A percentile compares a stretch with the other conserved stretches of the same genome.
These are phyloP conservation scores for Microctenopoma lineatum DNA, from an alignment of 2,797 vertebrate genomes.

Conservation along the genomic window DNA sequence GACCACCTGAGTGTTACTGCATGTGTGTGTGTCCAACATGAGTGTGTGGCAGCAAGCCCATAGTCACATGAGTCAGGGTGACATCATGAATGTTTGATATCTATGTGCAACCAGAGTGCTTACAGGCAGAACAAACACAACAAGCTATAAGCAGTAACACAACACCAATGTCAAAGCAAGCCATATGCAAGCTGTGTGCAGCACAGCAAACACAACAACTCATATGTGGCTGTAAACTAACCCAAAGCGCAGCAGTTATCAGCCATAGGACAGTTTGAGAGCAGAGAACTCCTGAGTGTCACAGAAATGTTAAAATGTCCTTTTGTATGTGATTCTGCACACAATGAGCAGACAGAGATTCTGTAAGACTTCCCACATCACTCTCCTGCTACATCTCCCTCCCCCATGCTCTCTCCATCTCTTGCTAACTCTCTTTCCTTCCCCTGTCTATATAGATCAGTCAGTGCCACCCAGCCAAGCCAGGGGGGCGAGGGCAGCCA, in stretches of 20 bases:
- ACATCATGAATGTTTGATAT: slow-evolving; percentile 68
- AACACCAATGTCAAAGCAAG: slow-evolving; percentile 13
- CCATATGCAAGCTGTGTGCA: neutral
- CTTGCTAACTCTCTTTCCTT: slow-evolving; percentile 51
- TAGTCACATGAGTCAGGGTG: slow-evolving; percentile 68
- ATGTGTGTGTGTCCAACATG: slow-evolving; percentile 38
- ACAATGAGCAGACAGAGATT: slow-evolving; percentile 39
- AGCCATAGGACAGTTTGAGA: slow-evolving; percentile 27
- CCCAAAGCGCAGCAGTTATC: slow-evolving; percentile 1
- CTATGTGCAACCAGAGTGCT: slow-evolving; percentile 29
- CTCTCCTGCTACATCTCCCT: slow-evolving; percentile 41
- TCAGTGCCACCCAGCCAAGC: slow-evolving; percentile 65
- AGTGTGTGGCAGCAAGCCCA: slow-evolving; percentile 50
- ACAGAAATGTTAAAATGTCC: slow-evolving; percentile 37
- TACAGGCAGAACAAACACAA: slow-evolving; percentile 37
- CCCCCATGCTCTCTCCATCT: slow-evolving; percentile 47
- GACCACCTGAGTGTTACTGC: slow-evolving; percentile 28
- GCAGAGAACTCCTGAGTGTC: slow-evolving; percentile 21
- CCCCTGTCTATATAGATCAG: slow-evolving; percentile 71
- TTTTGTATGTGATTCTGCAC: slow-evolving; percentile 42
- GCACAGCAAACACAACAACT: neutral
- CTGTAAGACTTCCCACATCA: slow-evolving; percentile 44
- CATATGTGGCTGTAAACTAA: slow-evolving; percentile 5
- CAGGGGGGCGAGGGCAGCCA: slow-evolving; percentile 56
- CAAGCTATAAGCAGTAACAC: slow-evolving; percentile 27